phyloP scores from a whole-genome alignment of 2,888 invertebrate genomes.

The Erebia epiphron region DNA sequence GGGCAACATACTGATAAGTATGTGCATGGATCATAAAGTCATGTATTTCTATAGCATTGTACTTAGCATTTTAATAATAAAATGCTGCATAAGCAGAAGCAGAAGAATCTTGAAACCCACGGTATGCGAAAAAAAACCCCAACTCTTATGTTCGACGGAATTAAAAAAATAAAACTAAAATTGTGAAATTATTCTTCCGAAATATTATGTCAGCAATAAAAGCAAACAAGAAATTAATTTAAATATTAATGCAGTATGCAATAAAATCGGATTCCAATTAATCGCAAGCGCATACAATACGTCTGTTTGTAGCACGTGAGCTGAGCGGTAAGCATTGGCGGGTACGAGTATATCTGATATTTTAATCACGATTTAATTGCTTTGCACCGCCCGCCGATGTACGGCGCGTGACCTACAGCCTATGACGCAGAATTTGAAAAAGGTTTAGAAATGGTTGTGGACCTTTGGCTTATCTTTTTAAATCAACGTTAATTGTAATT shows the following conservation, averaged over 20 bases:
- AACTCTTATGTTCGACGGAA: too few species aligned
- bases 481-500: too few species aligned
- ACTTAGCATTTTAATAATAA: too few species aligned
- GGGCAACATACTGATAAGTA: too few species aligned
- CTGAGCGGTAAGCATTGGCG: background rate
- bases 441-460: too few species aligned
- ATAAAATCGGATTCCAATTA: slow-evolving; percentile 2
- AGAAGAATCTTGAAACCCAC: too few species aligned
- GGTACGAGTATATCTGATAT: background rate
- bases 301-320: background rate
- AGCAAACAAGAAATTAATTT: background rate
- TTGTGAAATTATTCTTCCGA: background rate
- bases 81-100: too few species aligned
- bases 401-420: background rate
- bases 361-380: slow-evolving; percentile 17
- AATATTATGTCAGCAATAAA: background rate
- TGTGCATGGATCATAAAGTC: too few species aligned
- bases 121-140: too few species aligned
- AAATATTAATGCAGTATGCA: background rate
- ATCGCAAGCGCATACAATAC: background rate
- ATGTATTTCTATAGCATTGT: too few species aligned
- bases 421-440: background rate
- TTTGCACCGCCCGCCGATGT: slow-evolving; percentile 2
- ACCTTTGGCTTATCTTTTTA: too few species aligned
- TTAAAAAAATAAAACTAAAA: too few species aligned